Base-by-base conservation (phyloP, 2,888 invertebrate species). In the Drosophila putrida region DNA sequence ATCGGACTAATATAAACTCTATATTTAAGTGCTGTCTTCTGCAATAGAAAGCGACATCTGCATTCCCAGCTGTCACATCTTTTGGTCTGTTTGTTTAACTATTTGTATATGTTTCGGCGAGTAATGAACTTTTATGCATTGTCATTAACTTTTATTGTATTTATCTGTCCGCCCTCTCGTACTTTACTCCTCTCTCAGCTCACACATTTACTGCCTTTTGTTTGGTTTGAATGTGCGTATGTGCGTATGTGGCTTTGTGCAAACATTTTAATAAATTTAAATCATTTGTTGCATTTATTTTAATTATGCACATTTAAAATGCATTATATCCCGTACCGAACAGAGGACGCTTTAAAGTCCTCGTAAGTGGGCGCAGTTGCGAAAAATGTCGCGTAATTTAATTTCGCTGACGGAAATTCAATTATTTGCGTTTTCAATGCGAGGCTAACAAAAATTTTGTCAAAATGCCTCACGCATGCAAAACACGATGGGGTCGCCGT, bases 251-350 rank as follows among this genome's bases (percentile, higher is more conserved):
- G 59, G 46, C 36, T 65, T 70, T 72, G 63, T 78, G 71, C 80
- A 70, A 72, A 67, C 77, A 78, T 82, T 84, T 85, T 84, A 84
- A 86, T 84, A 84, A 86, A 86, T 84, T 86, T 86, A 86, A 84
- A 84, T 84, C 86, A 84, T 84, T 86, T 84, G 86, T 83, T 86
- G 84, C 84, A 85, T 84, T 84, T 86, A 86, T 86, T 84, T 84
- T 82, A 86, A 84, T 86, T 82, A 82, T 82, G 75, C 73, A 66
- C 84, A 80, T 84, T 85, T 81, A 83, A 84, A 85, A 83, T 83
- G 85, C 84, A 83, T 85, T 84, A 82, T 62, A 65, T 38, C 41
- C 44, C 11, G 13, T 6, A 10, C 31, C 20, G 5, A 10, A 39
- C 68, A 72, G 78, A 53, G 63, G 35, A 53, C 39, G 51, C 38